Conservation (phyloP, 2,113 vertebrate species). For the Passer montanus region DNA sequence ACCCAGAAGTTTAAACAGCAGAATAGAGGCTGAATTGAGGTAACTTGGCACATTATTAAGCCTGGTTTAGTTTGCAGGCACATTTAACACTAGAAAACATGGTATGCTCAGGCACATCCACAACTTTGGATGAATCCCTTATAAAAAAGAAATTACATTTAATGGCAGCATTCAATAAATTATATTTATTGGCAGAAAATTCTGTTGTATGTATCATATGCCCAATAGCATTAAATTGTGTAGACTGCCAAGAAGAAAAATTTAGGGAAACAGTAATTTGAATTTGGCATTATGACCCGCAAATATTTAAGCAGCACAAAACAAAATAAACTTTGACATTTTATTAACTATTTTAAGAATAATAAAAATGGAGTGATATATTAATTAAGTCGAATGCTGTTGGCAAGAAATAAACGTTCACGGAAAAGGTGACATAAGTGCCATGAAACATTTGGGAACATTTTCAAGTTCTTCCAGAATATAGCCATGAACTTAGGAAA, state of each 20-base stretch:
- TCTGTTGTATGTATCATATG: background rate
- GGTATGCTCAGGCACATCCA: background rate
- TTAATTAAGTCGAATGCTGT: background rate
- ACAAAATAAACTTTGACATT: background rate
- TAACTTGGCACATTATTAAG: background rate
- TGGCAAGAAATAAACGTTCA: background rate
- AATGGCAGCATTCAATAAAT: background rate
- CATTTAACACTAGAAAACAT: background rate
- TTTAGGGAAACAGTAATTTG: background rate
- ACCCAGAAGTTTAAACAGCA: background rate
- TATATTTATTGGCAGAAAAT: background rate
- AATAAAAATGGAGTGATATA: background rate
- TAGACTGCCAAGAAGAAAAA: background rate
- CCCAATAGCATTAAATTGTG: fast-evolving
- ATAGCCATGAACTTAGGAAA: background rate
- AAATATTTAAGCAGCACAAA: background rate
- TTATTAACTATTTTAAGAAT: background rate
- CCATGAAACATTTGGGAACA: background rate
- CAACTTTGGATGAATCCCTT: background rate
- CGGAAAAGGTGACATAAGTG: background rate
- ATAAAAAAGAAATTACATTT: background rate
- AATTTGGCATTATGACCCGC: background rate
- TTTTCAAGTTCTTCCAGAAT: background rate
- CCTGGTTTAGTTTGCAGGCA: background rate
- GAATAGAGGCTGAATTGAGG: background rate